Evolutionary conservation across 2,888 invertebrate species (phyloP).

Genomic region (Pardosa pseudoannulata): DNA sequence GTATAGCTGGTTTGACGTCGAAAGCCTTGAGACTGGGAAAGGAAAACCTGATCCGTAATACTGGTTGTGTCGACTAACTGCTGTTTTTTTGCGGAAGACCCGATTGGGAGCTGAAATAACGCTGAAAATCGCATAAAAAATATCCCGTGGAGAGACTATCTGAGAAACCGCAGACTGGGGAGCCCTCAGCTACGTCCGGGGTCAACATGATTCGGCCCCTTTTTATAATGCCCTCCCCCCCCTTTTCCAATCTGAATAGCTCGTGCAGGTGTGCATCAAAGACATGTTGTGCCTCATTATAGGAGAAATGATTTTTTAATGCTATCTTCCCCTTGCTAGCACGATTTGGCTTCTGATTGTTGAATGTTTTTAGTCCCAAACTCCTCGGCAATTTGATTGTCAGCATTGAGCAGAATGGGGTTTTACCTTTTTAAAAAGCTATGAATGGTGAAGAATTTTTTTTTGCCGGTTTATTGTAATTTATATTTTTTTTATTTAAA

Average conservation of each 20-base stretch:
- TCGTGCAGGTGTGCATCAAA: slow-evolving; percentile 16
- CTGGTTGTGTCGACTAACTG: neutral
- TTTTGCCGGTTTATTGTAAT: too few species aligned
- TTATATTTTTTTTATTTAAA: too few species aligned
- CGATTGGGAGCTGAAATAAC: slow-evolving; percentile 13
- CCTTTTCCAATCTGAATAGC: neutral
- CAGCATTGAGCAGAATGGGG: too few species aligned
- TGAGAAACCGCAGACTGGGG: slow-evolving; percentile 14
- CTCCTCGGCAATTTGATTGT: too few species aligned
- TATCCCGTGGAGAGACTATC: neutral
- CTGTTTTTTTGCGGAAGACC: neutral
- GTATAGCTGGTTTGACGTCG: neutral
- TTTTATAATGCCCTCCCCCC: neutral
- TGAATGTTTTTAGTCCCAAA: too few species aligned
- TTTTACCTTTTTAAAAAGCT: too few species aligned
- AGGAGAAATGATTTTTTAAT: too few species aligned
- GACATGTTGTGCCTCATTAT: slow-evolving; percentile 18
- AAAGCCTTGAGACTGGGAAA: neutral
- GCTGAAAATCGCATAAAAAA: slow-evolving; percentile 2
- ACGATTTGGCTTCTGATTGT: neutral
- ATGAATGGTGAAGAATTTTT: too few species aligned
- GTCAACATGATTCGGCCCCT: neutral
- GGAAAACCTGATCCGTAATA: slow-evolving; percentile 12
- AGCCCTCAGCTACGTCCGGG: neutral
- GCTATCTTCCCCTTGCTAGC: too few species aligned